These are phyloP conservation scores for Origma solitaria DNA, from an alignment of 2,113 vertebrate genomes.

Conservation along the genomic window DNA sequence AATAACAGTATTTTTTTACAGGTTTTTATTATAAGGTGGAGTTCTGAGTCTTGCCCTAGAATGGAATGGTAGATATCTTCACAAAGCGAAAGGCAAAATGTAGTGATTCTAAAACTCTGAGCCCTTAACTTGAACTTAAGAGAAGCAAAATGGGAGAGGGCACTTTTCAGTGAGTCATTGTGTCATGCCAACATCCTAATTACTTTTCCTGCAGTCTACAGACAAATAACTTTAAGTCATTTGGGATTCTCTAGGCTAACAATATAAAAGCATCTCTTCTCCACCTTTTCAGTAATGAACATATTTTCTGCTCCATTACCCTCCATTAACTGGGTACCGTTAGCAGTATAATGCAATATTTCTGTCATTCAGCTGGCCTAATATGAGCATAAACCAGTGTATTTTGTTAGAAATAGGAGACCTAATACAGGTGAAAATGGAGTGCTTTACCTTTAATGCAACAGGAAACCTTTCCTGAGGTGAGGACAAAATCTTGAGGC, in stretches of 20 bases:
- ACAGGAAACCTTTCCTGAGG: background rate
- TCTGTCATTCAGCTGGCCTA: background rate
- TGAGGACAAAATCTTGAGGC: background rate
- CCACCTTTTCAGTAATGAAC: conserved; percentile 18
- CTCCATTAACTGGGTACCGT: background rate
- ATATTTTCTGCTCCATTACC: conserved; percentile 28
- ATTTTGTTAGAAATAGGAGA: background rate
- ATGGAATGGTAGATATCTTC: background rate
- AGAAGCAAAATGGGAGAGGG: background rate
- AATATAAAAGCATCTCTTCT: background rate
- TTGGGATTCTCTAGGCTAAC: background rate
- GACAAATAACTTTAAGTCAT: background rate
- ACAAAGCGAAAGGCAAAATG: background rate
- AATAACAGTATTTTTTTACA: background rate
- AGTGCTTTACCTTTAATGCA: background rate
- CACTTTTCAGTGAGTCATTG: background rate
- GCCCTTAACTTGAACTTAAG: background rate
- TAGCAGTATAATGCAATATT: background rate
- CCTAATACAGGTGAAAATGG: background rate
- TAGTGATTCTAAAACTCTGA: background rate
- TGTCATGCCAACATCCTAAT: background rate
- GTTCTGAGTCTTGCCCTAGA: background rate
- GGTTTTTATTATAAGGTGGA: background rate
- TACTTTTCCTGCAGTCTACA: background rate
- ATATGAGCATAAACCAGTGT: background rate